Percentiles rank a stretch among this genome's conserved stretches.
These are phyloP conservation scores for Masticophis lateralis DNA, from an alignment of 2,797 vertebrate genomes.

Conservation along the genomic window DNA sequence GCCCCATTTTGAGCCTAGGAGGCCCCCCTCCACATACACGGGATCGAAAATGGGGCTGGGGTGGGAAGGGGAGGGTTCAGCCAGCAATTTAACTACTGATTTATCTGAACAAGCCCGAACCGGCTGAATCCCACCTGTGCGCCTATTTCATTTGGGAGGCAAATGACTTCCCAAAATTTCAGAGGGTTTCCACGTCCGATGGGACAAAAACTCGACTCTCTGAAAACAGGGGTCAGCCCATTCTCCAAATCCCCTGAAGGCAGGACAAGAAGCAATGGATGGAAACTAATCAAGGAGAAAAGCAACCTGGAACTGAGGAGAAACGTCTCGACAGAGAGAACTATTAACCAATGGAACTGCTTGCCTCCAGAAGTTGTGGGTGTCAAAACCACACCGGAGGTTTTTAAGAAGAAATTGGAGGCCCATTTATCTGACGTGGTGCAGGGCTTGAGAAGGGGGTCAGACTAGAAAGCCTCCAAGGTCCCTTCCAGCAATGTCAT, in stretches of 20 bases:
- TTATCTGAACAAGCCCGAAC: too few species aligned
- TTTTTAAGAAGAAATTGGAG: neutral
- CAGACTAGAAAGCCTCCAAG: neutral
- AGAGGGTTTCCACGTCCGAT: too few species aligned
- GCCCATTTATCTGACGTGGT: neutral
- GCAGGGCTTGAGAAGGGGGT: too few species aligned
- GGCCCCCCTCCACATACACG: too few species aligned
- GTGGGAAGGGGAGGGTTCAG: too few species aligned
- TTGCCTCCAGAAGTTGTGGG: neutral
- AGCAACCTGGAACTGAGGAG: neutral
- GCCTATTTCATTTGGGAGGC: too few species aligned
- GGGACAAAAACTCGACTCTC: too few species aligned
- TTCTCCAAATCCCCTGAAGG: neutral
- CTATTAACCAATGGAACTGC: neutral
- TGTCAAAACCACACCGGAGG: neutral
- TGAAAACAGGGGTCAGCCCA: too few species aligned
- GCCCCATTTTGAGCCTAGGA: too few species aligned
- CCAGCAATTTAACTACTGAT: too few species aligned
- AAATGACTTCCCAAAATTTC: neutral
- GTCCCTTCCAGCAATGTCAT: neutral
- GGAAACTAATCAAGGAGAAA: neutral
- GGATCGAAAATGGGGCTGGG: too few species aligned
- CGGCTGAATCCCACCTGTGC: too few species aligned
- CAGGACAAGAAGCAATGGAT: neutral
- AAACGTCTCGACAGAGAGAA: fast-evolving